Base-by-base conservation (phyloP, 1,140 invertebrate genomes). In the Lepidostoma basale region DNA sequence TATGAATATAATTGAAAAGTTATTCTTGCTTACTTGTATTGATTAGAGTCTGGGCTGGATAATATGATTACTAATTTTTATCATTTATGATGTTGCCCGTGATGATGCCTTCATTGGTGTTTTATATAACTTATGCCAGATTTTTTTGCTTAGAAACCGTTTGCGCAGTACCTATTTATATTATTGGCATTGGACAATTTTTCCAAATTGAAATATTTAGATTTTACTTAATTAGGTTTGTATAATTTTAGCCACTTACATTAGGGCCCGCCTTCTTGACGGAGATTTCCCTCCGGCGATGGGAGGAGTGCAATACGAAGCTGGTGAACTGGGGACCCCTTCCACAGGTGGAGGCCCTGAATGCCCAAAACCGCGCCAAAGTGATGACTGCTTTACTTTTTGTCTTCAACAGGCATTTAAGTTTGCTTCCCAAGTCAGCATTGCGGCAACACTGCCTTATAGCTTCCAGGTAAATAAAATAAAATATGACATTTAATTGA, bases 251-350 rank as follows among this genome's bases (percentile, higher is more conserved):
- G 89, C 89, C 90, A 20, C 83, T 88, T 45, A 90, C 88, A 73
- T 79, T 91, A 70, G 88, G 88, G 33, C 86, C 89, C 33, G 87
- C 90, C 42, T 90, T 92, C 64, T 80, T 94, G 30, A 93, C 92
- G 39, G 91, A 92, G 78, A 91, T 86, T 81, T 89, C 90, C 47
- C 81, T 97, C 42, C 81, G 90, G 28, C 84, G 93, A 69, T 90
- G 93, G 82, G 92, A 96, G 79, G 91, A 94, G 78, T 92, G 92
- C 74, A 93, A 95, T 74, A 90, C 89, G 14, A 91, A 93, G 75
- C 85, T 92, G 49, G 90, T 95, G 30, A 90, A 88, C 74, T 93
- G 93, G 90, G 94, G 94, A 4, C 94, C 94, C 36, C 84, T 94
- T 63, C 86, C 92, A 42, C 92, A 95, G 80, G 87, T 95, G 26